Conservation (phyloP, 35 echinoderm and acorn worm species). For the Strongylocentrotus purpuratus region DNA sequence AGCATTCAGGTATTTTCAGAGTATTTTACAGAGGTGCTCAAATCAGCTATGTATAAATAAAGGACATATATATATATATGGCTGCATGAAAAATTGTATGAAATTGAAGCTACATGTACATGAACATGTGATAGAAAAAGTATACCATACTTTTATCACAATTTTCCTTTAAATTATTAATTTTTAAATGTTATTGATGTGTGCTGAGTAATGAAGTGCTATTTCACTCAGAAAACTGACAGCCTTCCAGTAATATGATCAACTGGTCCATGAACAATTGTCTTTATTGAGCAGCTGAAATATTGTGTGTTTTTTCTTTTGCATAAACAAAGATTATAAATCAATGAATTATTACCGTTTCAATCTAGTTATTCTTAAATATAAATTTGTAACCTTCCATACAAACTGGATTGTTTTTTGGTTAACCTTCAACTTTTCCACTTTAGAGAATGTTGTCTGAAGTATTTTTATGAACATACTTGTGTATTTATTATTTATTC, state of each 20-base stretch:
- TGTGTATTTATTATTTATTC: background rate
- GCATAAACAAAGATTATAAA: background rate
- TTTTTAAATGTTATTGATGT: background rate
- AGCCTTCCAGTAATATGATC: no score
- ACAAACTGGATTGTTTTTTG: background rate
- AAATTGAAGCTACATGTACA: no score
- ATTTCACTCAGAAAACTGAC: background rate
- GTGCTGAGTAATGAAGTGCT: background rate
- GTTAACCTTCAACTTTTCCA: background rate
- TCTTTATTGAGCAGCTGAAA: background rate
- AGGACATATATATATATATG: no score
- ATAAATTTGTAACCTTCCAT: background rate
- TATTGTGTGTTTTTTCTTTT: background rate
- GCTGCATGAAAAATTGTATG: background rate
- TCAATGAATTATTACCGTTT: background rate
- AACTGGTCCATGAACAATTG: background rate
- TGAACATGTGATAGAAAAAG: no score
- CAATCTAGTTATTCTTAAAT: background rate
- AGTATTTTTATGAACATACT: background rate
- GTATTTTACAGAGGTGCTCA: background rate
- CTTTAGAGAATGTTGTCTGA: background rate
- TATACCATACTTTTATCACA: no score
- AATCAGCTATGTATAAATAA: background rate
- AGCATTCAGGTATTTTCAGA: no score
- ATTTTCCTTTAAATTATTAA: no score